phyloP scores from a whole-genome alignment of 2,888 invertebrate species.

The Proisotoma minuta region DNA sequence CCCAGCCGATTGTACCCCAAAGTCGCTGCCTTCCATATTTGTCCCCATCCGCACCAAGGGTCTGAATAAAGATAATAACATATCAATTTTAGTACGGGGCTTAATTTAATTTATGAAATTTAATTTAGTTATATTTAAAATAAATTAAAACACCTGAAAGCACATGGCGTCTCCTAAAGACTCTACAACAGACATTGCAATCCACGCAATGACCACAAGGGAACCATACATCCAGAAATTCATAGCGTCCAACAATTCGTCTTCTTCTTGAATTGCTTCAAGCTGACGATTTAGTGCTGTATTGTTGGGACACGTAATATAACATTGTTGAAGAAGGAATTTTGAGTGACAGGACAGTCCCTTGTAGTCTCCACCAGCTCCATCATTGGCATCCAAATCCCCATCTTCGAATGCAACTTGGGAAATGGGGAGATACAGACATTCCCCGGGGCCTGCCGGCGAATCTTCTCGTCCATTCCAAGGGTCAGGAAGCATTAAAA shows the following conservation, averaged over 20 bases:
- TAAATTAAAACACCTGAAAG: no score
- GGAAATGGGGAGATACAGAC: slow-evolving; percentile 35
- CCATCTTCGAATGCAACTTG: slow-evolving; percentile 26
- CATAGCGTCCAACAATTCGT: slow-evolving; percentile 48
- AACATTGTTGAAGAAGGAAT: slow-evolving; percentile 31
- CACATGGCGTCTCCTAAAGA: slow-evolving; percentile 86
- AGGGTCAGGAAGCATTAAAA: neutral
- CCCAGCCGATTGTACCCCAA: slow-evolving; percentile 86
- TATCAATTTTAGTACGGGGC: neutral
- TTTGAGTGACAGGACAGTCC: slow-evolving; percentile 31
- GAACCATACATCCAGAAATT: slow-evolving; percentile 76
- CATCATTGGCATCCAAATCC: neutral
- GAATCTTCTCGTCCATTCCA: neutral
- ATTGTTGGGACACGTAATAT: slow-evolving; percentile 39
- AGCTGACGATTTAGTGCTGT: slow-evolving; percentile 39
- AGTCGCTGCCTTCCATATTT: slow-evolving; percentile 79
- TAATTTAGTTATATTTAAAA: neutral
- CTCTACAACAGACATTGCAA: slow-evolving; percentile 78
- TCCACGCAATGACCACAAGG: slow-evolving; percentile 72
- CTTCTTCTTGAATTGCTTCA: slow-evolving; percentile 32
- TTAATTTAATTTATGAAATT: slow-evolving; percentile 38
- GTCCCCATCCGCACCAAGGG: slow-evolving; percentile 63
- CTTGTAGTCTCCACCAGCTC: slow-evolving; percentile 9
- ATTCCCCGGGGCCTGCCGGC: slow-evolving; percentile 9
- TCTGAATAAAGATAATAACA: neutral